Evolutionary conservation across 2,888 invertebrate species (phyloP).

Genomic region (Itoplectis maculator): DNA sequence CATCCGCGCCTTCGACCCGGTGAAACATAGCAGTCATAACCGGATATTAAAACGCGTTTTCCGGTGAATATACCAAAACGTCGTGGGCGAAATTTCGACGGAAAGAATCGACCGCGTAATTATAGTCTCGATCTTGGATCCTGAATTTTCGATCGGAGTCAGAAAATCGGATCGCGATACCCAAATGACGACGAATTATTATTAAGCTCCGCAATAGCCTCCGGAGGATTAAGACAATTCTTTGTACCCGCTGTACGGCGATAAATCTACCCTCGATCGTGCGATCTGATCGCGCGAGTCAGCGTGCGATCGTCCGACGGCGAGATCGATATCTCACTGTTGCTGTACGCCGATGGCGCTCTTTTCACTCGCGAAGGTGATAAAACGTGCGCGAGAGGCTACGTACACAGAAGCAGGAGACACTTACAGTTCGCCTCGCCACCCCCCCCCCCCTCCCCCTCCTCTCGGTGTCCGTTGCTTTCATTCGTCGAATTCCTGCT

Average conservation of each 20-base stretch:
- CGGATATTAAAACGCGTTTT: constrained; percentile 77
- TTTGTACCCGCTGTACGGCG: not conserved
- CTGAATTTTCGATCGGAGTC: not conserved
- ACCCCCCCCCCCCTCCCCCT: not conserved
- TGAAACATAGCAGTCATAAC: constrained; percentile 81
- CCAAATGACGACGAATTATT: too few relatives aligned
- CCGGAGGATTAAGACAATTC: constrained; percentile 2
- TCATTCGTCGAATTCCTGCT: constrained; percentile 28
- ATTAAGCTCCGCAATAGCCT: not conserved
- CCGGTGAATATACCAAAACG: constrained; percentile 30
- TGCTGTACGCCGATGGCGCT: not conserved
- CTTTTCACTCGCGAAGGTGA: constrained; percentile 31
- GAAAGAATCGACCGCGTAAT: constrained; percentile 9
- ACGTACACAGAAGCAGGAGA: not conserved
- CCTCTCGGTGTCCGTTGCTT: not conserved
- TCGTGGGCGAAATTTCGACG: constrained; percentile 4
- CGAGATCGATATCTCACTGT: constrained; percentile 41
- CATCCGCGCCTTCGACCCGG: constrained; percentile 35
- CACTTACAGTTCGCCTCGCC: not conserved
- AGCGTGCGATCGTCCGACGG: constrained; percentile 15
- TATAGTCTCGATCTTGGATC: not conserved
- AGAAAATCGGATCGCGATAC: too few relatives aligned
- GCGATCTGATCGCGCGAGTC: constrained; percentile 17
- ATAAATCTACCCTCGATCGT: constrained; percentile 27
- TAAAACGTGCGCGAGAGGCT: not conserved